Base-by-base conservation (phyloP, 2,888 invertebrate species). In the Melikaiella ostensackeni region DNA sequence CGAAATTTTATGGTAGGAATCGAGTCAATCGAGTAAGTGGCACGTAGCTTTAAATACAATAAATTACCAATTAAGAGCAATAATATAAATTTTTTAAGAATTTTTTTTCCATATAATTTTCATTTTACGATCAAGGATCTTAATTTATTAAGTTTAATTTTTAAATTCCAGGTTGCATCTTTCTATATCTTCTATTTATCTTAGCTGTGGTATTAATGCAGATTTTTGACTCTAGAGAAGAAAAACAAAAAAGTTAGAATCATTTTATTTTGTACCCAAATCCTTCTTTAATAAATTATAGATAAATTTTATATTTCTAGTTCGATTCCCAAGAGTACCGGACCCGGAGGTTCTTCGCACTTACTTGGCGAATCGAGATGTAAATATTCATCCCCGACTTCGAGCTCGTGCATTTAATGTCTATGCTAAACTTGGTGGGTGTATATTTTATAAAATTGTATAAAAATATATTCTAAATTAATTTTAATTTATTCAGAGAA, bases 131-230 rank as follows among this genome's bases (percentile, higher is more conserved):
- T 16, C 42, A 42, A 16, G 6, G 42, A 42, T 42, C 5, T 1
- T 16, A 16, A 42, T 42, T 42, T 0, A 5, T 16, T 75, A 55
- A 13, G 16, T 46, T 73, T 42, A n/a, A 16, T 35, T 38, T n/a
- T 7, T 0, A 38, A 33, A 33, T 82, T 85, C 30, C 84, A 91
- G 93, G 92, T 76, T 92, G 92, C 77, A 88, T 93, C 30, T 79
- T 88, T 3, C 85, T 93, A 38, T 93, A 93, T 83, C 77, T 90
- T n/a, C 66, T 92, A 1, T 93, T 93, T 84, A 92, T 93, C 80
- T 76, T 87, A 33, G 91, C 92, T 16, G 93, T 94, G 8, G 87
- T 94, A 30, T 42, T 84, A 64, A 91, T 89, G 90, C 90, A 90
- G 76, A 79, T 85, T 24, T 79, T 85, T 74, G 89, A 90, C 8